Percentiles rank a stretch among this genome's conserved stretches.
These are phyloP conservation scores for Micoletzkya japonica DNA, from an alignment of 2,888 invertebrate species.

Conservation along the genomic window DNA sequence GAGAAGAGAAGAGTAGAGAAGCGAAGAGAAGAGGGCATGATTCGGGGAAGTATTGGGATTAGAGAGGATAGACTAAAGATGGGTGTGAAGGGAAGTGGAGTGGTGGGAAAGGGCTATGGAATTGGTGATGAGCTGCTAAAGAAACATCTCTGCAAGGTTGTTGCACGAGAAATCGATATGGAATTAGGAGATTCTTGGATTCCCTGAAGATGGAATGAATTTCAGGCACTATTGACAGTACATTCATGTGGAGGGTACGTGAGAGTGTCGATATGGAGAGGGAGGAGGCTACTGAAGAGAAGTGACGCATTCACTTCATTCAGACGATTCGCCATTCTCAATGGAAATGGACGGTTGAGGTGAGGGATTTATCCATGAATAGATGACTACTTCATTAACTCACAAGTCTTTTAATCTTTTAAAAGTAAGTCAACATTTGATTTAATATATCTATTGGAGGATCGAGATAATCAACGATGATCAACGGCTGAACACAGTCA, in stretches of 20 bases:
- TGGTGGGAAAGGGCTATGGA: no score
- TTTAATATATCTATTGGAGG: background rate
- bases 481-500: constrained; percentile 33
- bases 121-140: no score
- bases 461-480: constrained; percentile 54
- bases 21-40: no score
- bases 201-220: background rate
- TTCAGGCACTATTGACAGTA: constrained; percentile 49
- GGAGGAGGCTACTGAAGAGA: constrained; percentile 43
- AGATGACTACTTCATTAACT: no score
- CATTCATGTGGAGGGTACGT: constrained; percentile 52
- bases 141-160: no score
- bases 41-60: no score
- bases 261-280: constrained; percentile 45
- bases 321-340: constrained; percentile 32
- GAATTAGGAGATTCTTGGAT: no score
- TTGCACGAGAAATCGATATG: no score
- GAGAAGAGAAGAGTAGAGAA: background rate
- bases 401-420: background rate
- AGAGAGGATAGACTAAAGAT: no score
- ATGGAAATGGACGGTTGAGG: constrained; percentile 9
- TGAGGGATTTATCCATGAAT: background rate
- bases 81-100: no score
- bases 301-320: constrained; percentile 51
- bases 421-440: background rate